Conservation (phyloP, 2,888 invertebrate genomes). For the Dione juno region DNA sequence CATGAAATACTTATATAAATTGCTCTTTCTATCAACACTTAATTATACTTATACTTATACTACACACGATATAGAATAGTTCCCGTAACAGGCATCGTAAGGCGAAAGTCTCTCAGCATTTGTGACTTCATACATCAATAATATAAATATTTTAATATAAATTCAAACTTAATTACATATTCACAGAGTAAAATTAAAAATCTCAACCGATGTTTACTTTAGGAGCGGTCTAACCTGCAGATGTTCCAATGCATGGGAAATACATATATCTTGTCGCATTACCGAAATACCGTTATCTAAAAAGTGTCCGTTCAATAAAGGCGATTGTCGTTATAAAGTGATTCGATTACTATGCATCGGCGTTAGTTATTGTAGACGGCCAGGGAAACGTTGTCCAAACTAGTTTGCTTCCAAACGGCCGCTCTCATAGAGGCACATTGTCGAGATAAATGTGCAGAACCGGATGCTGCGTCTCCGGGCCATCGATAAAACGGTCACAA, state of each 20-base stretch:
- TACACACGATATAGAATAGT: too few relatives aligned
- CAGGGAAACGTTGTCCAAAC: constrained; percentile 73
- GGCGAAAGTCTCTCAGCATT: too few relatives aligned
- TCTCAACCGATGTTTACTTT: background rate
- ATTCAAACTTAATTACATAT: constrained; percentile 4
- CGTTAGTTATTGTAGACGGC: constrained; percentile 56
- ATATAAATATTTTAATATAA: background rate
- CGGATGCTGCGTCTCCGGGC: constrained; percentile 78
- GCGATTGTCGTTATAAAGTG: constrained; percentile 68
- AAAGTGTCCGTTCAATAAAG: constrained; percentile 69
- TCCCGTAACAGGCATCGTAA: too few relatives aligned
- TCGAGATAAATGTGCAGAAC: constrained; percentile 77
- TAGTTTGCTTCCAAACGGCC: constrained; percentile 76
- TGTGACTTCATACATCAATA: too few relatives aligned
- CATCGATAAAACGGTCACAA: constrained; percentile 76
- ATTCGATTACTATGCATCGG: constrained; percentile 77
- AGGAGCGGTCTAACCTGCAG: background rate
- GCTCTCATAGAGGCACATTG: constrained; percentile 72
- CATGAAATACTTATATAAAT: too few relatives aligned
- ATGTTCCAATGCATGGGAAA: constrained; percentile 44
- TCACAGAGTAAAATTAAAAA: background rate
- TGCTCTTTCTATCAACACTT: too few relatives aligned
- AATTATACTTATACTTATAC: too few relatives aligned
- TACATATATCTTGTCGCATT: constrained; percentile 36
- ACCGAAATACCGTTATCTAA: constrained; percentile 58